Percentiles rank a stretch among this genome's conserved stretches.
Evolutionary conservation across 2,797 vertebrate species (phyloP).

Genomic region (Carduelis carduelis): DNA sequence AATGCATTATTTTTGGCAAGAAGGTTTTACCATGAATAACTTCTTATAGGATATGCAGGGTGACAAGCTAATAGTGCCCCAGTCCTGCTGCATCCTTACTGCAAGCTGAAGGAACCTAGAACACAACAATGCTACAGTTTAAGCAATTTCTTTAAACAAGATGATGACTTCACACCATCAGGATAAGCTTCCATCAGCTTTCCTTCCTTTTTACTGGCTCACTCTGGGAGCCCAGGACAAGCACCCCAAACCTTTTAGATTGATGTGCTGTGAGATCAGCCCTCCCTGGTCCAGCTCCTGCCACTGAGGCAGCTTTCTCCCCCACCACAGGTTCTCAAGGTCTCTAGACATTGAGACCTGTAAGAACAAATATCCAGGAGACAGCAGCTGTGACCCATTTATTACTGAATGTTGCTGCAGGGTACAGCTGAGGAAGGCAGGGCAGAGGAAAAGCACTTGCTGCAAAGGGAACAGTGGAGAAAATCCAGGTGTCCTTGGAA

Average conservation of each 20-base stretch:
- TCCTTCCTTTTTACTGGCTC: not conserved
- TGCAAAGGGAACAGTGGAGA: not conserved
- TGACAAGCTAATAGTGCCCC: not conserved
- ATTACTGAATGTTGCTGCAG: slow-evolving; percentile 50
- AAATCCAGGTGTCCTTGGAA: slow-evolving; percentile 52
- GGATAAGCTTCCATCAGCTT: not conserved
- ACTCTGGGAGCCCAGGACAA: not conserved
- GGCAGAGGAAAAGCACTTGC: slow-evolving; percentile 10
- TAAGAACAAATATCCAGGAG: slow-evolving; percentile 58
- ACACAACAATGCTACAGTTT: not conserved
- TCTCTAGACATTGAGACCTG: slow-evolving; percentile 32
- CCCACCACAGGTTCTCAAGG: slow-evolving; percentile 13
- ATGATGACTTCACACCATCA: not conserved
- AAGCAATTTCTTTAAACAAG: not conserved
- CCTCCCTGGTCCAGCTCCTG: not conserved
- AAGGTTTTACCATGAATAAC: not conserved
- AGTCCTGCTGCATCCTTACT: not conserved
- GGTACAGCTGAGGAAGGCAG: slow-evolving; percentile 40
- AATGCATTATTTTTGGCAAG: not conserved
- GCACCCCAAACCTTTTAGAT: not conserved
- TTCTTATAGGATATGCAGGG: not conserved
- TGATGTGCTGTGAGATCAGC: not conserved
- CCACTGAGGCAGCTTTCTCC: not conserved
- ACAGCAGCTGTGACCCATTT: slow-evolving; percentile 69
- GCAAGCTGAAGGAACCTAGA: not conserved